Evolutionary conservation across 2,113 vertebrate genomes (phyloP).

Genomic region (Sylvietta virens): DNA sequence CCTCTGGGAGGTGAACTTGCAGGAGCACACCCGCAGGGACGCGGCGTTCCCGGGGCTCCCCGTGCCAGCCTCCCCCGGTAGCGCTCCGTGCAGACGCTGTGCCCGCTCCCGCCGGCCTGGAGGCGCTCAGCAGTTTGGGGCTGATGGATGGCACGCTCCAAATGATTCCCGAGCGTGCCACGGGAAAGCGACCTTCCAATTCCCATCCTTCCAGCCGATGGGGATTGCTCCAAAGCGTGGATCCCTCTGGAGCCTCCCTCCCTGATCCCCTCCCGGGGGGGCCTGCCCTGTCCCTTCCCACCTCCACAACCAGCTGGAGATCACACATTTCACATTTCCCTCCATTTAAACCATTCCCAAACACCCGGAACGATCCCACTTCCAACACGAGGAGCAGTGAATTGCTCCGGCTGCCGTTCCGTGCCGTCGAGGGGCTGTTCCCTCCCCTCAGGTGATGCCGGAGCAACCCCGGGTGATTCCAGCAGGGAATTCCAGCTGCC

Average conservation of each 20-base stretch:
- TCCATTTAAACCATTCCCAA: background rate
- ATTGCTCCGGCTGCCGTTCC: background rate
- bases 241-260: background rate
- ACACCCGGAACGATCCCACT: accelerated
- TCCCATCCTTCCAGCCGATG: background rate
- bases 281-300: background rate
- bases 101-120: constrained; percentile 36
- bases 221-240: accelerated
- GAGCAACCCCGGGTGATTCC: background rate
- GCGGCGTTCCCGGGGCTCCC: no score
- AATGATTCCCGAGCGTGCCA: background rate
- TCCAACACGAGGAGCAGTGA: no score
- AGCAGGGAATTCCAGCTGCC: no score
- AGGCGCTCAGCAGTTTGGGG: background rate
- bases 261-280: no score
- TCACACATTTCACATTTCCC: no score
- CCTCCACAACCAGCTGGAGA: no score
- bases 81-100: constrained; percentile 27
- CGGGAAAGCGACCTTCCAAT: no score
- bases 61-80: no score
- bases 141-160: constrained; percentile 38
- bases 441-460: no score
- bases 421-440: no score
- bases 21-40: no score
- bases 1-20: no score